Evolutionary conservation across 1,140 invertebrate genomes (phyloP).

Genomic region (Diorhabda carinulata): DNA sequence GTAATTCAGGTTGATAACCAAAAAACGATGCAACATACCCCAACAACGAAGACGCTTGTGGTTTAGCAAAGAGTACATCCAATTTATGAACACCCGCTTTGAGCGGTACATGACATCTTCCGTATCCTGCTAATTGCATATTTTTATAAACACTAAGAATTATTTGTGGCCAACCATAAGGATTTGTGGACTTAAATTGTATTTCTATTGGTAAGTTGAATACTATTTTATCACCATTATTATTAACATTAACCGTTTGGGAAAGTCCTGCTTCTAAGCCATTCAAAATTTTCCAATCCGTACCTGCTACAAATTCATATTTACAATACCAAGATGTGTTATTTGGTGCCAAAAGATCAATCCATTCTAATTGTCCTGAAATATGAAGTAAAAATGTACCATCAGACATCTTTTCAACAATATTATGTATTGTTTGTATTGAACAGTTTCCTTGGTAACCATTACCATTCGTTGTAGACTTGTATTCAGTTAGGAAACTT

Average conservation of each 20-base stretch:
- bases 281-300: conserved; percentile 43
- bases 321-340: conserved; percentile 43
- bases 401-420: conserved; percentile 32
- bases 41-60: conserved; percentile 38
- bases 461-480: too few species aligned
- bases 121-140: conserved; percentile 41
- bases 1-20: conserved; percentile 45
- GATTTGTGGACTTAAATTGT: conserved; percentile 43
- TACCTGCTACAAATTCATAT: conserved; percentile 43
- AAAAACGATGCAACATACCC: conserved; percentile 44
- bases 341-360: conserved; percentile 36
- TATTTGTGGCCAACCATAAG: conserved; percentile 46
- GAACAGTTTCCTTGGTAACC: too few species aligned
- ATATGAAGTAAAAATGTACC: conserved; percentile 43
- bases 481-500: too few species aligned
- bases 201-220: conserved; percentile 45
- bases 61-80: conserved; percentile 37
- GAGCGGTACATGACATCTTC: conserved; percentile 41
- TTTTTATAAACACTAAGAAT: conserved; percentile 43
- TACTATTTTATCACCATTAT: conserved; percentile 42
- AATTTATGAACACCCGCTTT: conserved; percentile 39
- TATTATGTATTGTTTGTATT: too few species aligned
- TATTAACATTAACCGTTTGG: conserved; percentile 40
- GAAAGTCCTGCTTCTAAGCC: conserved; percentile 43
- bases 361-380: conserved; percentile 42